Evolutionary conservation across 2,797 vertebrate genomes (phyloP), one percentile per base, ranked within the genome.

Genomic region (Scolopax bukidnonensis): DNA sequence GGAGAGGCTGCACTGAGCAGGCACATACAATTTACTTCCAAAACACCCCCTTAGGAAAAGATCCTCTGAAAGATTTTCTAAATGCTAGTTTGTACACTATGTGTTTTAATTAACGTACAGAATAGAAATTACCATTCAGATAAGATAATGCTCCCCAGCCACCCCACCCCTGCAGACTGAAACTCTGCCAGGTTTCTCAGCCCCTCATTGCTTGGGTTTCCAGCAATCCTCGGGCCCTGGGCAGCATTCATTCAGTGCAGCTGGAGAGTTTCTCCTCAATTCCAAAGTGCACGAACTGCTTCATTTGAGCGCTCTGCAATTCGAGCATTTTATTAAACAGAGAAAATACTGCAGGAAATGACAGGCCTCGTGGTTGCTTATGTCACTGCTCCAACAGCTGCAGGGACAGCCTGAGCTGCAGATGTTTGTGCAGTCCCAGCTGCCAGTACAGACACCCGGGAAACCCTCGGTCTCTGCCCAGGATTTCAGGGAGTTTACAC

Each of bases 341-440:
- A 97, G 96, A 97, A 97, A 97, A 97, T 94, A 97, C 94, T 94
- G 95, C 68, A 92, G 95, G 93, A 90, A 97, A 97, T 57, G n/a
- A 73, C 38, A 90, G 77, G 65, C 32, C 25, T 59, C 73, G 12
- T 28, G 15, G 41, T 43, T 65, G 57, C 38, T 80, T 85, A 41
- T 8, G 38, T 41, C 71, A 77, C 47, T 60, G 47, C 87, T 86
- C 56, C 57, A 82, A 40, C 43, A 89, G 89, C 63, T 69, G 80
- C 47, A 60, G 0, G 4, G 87, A 75, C 75, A 68, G 33, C 79
- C 59, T 0, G 33, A 84, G n/a, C 28, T 32, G 54, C 56, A 60
- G 1, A 4, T 0, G 0, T 13, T 41, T 9, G 19, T 14, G 30
- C 64, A 63, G 64, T 67, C 56, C 47, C 84, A 79, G 60, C 75